phyloP scores from a whole-genome alignment of 2,888 invertebrate species.

The Microctonus hyperodae region DNA sequence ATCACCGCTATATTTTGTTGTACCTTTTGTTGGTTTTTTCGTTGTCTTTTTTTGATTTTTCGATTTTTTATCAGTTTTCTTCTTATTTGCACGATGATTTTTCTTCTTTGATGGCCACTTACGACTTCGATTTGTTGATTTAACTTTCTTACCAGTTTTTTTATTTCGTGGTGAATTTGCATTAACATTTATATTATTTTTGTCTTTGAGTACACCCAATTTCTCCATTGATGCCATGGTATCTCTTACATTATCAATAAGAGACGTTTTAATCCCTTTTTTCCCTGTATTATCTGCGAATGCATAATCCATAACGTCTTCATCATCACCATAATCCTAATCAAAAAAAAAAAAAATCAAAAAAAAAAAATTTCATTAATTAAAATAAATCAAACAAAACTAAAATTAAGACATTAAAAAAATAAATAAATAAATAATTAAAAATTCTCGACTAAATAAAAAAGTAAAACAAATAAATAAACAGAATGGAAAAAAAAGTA shows the following conservation, averaged over 20 bases:
- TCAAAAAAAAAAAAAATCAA: background rate
- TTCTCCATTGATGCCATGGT: background rate
- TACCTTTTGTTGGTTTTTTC: too few relatives aligned
- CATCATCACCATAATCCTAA: background rate
- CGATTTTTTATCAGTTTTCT: too few relatives aligned
- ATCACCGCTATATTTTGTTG: too few relatives aligned
- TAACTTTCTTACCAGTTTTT: background rate
- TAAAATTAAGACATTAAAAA: too few relatives aligned
- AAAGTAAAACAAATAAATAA: background rate
- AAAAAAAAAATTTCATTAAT: too few relatives aligned
- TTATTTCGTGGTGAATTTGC: slow-evolving; percentile 22
- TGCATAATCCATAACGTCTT: background rate
- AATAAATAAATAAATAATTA: too few relatives aligned
- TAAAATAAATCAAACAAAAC: too few relatives aligned
- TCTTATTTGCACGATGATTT: too few relatives aligned
- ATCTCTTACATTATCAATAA: background rate
- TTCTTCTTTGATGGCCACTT: too few relatives aligned
- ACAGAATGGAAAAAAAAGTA: background rate
- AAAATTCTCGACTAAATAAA: background rate
- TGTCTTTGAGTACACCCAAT: background rate
- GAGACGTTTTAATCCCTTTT: background rate
- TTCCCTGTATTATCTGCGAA: background rate
- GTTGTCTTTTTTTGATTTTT: too few relatives aligned
- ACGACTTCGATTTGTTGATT: slow-evolving; percentile 2
- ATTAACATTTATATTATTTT: background rate